Conservation (phyloP, 2,797 vertebrate genomes). For the Tangara arthus region DNA sequence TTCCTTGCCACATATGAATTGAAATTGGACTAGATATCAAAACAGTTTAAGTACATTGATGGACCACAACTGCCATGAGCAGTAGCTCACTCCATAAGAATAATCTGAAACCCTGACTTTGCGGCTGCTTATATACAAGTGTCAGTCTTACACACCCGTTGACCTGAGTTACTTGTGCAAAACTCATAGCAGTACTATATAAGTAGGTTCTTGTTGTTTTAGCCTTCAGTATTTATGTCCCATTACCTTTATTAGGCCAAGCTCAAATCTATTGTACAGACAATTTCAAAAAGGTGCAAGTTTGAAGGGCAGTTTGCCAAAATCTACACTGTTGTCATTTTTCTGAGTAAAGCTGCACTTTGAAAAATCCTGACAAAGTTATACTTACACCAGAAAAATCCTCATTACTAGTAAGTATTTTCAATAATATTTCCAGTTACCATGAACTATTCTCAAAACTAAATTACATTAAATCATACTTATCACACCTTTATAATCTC, state of each 20-base stretch:
- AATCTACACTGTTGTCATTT: background rate
- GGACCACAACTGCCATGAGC: too few relatives aligned
- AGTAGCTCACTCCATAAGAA: too few relatives aligned
- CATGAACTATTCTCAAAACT: background rate
- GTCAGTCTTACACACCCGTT: background rate
- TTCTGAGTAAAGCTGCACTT: background rate
- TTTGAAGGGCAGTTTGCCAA: background rate
- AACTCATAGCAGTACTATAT: background rate
- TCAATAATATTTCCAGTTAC: background rate
- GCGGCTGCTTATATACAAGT: background rate
- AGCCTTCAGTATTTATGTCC: background rate
- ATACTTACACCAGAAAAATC: background rate
- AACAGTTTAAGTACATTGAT: too few relatives aligned
- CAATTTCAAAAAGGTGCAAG: background rate
- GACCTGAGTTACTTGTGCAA: background rate
- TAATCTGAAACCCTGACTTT: background rate
- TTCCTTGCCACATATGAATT: too few relatives aligned
- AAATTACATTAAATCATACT: background rate
- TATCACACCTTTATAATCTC: background rate
- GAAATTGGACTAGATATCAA: too few relatives aligned
- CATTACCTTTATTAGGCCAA: background rate
- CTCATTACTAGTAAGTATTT: background rate
- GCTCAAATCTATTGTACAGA: background rate
- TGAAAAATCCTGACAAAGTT: background rate
- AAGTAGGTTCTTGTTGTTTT: background rate